Conservation (phyloP, 2,797 vertebrate genomes). For the Characodon lateralis region DNA sequence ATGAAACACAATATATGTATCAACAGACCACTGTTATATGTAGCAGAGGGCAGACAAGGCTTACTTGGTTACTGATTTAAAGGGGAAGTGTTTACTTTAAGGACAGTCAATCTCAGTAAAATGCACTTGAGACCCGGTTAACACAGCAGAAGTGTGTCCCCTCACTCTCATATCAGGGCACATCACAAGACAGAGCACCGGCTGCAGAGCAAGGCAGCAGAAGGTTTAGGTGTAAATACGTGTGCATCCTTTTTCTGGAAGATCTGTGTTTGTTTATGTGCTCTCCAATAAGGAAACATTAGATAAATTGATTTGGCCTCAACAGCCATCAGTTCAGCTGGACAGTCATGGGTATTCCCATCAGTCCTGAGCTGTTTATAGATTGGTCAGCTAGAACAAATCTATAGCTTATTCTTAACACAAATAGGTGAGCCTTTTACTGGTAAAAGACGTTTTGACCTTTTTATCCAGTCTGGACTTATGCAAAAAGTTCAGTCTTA, state of each 20-base stretch:
- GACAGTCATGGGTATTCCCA: constrained; percentile 21
- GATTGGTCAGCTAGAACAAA: constrained; percentile 48
- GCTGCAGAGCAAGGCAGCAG: constrained; percentile 25
- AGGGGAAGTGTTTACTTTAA: background rate
- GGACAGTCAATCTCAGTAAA: background rate
- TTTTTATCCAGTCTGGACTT: constrained; percentile 13
- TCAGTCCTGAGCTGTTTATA: constrained; percentile 41
- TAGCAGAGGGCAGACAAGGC: background rate
- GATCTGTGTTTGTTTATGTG: background rate
- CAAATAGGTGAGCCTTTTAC: constrained; percentile 32
- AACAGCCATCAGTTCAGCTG: constrained; percentile 8
- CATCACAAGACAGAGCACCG: constrained; percentile 61
- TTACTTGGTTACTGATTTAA: background rate
- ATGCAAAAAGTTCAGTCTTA: background rate
- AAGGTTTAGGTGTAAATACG: constrained; percentile 46
- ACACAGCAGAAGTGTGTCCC: constrained; percentile 54
- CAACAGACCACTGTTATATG: background rate
- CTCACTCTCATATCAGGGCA: constrained; percentile 55
- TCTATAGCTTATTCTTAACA: constrained; percentile 53
- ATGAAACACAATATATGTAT: background rate
- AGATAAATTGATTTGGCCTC: constrained; percentile 14
- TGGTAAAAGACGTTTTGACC: constrained; percentile 32
- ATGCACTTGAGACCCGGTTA: constrained; percentile 10
- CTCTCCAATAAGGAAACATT: background rate
- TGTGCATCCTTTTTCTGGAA: constrained; percentile 5